These are phyloP conservation scores for Caenorhabditis latens DNA, from an alignment of 1,140 invertebrate genomes.

Conservation along the genomic window DNA sequence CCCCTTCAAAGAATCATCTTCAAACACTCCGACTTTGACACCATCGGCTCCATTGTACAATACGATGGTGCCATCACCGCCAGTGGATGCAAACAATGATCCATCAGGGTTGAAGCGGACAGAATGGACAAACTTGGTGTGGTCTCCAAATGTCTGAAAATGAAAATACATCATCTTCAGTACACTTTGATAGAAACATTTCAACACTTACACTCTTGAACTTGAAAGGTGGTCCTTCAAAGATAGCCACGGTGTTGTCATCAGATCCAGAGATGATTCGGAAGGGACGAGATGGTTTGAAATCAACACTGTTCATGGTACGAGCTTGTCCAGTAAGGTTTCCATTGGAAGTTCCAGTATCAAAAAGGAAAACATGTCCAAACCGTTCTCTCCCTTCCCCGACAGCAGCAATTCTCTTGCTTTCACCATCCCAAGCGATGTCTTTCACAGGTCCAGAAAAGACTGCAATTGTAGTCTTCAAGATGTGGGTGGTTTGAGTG, in stretches of 20 bases:
- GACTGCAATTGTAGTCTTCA: constrained; percentile 91
- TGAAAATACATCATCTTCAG: neutral
- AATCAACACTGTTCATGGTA: constrained; percentile 94
- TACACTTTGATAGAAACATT: too few relatives aligned
- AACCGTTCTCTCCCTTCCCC: constrained; percentile 97
- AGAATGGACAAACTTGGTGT: constrained; percentile 93
- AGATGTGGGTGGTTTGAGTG: constrained; percentile 94
- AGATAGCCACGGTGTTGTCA: constrained; percentile 93
- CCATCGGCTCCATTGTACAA: constrained; percentile 76
- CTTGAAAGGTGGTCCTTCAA: constrained; percentile 98
- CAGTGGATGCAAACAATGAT: constrained; percentile 91
- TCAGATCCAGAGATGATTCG: constrained; percentile 94
- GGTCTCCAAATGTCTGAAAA: constrained; percentile 83
- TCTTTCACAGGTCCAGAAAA: constrained; percentile 95
- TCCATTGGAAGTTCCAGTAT: constrained; percentile 96
- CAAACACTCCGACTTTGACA: constrained; percentile 68
- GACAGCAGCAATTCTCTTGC: constrained; percentile 93
- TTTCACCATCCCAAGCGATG: constrained; percentile 95
- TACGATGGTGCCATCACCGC: constrained; percentile 90
- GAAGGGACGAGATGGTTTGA: constrained; percentile 89
- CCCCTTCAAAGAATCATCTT: constrained; percentile 65
- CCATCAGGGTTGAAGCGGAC: constrained; percentile 94
- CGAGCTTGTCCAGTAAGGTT: constrained; percentile 97
- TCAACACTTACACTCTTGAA: constrained; percentile 83
- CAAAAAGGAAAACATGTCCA: constrained; percentile 95